These are phyloP conservation scores for Spea multiplicata DNA, from an alignment of 2,113 vertebrate genomes.

Conservation along the genomic window DNA sequence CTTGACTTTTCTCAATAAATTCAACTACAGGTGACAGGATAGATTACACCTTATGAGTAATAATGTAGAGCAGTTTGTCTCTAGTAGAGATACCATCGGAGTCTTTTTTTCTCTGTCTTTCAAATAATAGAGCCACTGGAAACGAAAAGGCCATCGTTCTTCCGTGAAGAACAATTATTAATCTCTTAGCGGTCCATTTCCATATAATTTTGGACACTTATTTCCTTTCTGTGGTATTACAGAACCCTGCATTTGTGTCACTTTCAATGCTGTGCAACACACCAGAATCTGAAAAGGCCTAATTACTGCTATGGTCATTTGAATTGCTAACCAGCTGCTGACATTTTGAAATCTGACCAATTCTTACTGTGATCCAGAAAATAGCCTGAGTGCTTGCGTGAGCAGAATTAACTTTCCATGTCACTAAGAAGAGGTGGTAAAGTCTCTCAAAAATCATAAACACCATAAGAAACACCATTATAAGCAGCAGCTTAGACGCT, in stretches of 20 bases:
- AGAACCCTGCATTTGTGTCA: slow-evolving; percentile 72
- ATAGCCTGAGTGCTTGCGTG: slow-evolving; percentile 45
- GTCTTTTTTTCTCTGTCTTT: slow-evolving; percentile 52
- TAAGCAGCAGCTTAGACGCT: too few species aligned
- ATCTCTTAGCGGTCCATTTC: slow-evolving; percentile 74
- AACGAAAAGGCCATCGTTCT: slow-evolving; percentile 75
- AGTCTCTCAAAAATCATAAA: background rate
- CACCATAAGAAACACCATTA: too few species aligned
- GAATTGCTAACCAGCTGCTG: slow-evolving; percentile 82
- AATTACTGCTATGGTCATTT: slow-evolving; percentile 75
- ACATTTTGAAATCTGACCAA: slow-evolving; percentile 75
- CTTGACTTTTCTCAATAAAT: slow-evolving; percentile 38
- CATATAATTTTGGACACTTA: slow-evolving; percentile 73
- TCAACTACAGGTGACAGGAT: slow-evolving; percentile 61
- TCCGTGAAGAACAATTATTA: slow-evolving; percentile 73
- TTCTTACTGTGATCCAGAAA: slow-evolving; percentile 68
- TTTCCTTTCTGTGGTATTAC: slow-evolving; percentile 70
- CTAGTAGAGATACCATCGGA: slow-evolving; percentile 73
- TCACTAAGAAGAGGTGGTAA: slow-evolving; percentile 45
- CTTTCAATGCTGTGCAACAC: slow-evolving; percentile 73
- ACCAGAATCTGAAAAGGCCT: slow-evolving; percentile 72
- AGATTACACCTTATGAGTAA: slow-evolving; percentile 77
- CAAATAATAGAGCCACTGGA: slow-evolving; percentile 75
- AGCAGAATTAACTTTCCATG: slow-evolving; percentile 57
- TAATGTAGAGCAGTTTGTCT: slow-evolving; percentile 73